These are phyloP conservation scores for Coracopsis vasa DNA, from an alignment of 2,113 vertebrate species.

Conservation along the genomic window DNA sequence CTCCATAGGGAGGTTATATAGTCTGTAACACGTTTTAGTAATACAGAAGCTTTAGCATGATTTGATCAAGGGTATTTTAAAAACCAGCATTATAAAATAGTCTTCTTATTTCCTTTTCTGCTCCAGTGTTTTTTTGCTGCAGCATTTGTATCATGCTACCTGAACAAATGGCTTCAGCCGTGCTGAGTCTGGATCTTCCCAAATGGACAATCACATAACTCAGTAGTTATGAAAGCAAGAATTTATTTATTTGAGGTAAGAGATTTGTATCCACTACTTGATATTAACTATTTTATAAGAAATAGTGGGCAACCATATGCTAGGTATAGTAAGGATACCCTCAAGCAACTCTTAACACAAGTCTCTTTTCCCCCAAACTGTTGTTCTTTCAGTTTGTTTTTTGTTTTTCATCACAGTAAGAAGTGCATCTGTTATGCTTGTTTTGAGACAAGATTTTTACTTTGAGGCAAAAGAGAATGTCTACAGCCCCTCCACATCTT, in stretches of 20 bases:
- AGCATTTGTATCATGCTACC: neutral
- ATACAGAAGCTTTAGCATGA: neutral
- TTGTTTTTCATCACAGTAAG: neutral
- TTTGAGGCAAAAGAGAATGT: neutral
- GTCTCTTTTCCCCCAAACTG: neutral
- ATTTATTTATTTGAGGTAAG: neutral
- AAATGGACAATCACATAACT: neutral
- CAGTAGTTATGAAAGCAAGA: neutral
- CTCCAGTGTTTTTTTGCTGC: neutral
- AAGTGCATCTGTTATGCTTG: neutral
- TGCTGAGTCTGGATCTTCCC: neutral
- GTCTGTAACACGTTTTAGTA: neutral
- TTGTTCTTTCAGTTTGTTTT: neutral
- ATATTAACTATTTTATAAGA: slow-evolving; percentile 2
- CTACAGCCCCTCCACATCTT: fast-evolving
- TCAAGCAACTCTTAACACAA: neutral
- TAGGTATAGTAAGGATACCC: neutral
- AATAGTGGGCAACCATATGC: neutral
- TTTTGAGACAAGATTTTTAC: neutral
- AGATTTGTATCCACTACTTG: neutral
- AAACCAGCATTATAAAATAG: neutral
- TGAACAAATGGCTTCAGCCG: neutral
- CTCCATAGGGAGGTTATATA: neutral
- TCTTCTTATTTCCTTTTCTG: neutral
- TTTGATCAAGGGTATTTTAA: neutral